Evolutionary conservation across 30 jellyfish, hydroid and myxozoan species (phyloP).

Genomic region (Aurelia sp.): DNA sequence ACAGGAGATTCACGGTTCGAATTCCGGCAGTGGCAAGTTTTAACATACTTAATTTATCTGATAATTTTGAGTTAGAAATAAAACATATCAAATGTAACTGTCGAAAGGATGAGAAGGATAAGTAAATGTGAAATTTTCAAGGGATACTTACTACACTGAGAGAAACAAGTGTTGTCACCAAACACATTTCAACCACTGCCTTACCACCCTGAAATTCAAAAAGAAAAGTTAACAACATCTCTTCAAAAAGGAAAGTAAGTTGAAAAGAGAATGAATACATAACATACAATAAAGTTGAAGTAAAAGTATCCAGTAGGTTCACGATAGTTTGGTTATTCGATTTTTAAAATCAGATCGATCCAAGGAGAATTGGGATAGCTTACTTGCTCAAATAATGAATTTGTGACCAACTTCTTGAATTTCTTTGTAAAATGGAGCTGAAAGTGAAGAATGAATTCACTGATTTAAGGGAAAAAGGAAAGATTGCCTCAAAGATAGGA

Average conservation of each 20-base stretch:
- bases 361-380: background rate
- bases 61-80: too few relatives aligned
- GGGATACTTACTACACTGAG: slow-evolving; percentile 69
- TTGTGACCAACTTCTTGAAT: slow-evolving; percentile 44
- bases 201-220: slow-evolving; percentile 68
- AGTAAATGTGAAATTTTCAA: background rate
- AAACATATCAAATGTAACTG: background rate
- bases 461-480: too few relatives aligned
- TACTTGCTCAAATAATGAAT: slow-evolving; percentile 54
- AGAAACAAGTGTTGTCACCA: slow-evolving; percentile 64
- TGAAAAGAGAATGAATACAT: background rate
- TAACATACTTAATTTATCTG: too few relatives aligned
- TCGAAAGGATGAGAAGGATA: background rate
- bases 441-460: background rate
- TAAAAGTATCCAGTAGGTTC: too few relatives aligned
- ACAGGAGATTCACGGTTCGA: too few relatives aligned
- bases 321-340: background rate
- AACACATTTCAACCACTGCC: slow-evolving; percentile 84
- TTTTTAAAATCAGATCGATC: background rate
- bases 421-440: slow-evolving; percentile 53
- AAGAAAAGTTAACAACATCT: background rate
- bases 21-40: too few relatives aligned
- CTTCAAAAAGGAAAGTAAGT: background rate
- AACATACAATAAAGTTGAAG: background rate
- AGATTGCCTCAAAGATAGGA: too few relatives aligned